Base-by-base conservation (phyloP, 2,113 vertebrate genomes). In the Thamnaconus septentrionalis region DNA sequence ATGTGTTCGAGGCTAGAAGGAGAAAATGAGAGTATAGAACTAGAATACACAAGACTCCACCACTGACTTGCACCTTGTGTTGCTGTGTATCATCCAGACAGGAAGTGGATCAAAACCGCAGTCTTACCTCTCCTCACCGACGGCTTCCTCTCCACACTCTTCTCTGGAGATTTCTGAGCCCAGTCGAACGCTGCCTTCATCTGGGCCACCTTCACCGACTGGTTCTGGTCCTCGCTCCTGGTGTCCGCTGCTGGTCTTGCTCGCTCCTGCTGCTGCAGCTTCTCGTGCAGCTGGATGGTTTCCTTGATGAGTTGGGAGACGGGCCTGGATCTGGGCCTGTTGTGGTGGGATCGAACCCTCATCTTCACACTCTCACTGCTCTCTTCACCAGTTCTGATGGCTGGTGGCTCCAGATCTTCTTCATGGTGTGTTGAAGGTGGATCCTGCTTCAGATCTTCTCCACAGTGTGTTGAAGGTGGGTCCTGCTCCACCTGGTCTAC, bases 151-250 rank as follows among this genome's bases (percentile, higher is more conserved):
- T 91, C 89, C 0, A 84, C 3, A 4, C 60, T 45, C 71, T 82
- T 92, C 41, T 91, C 91, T 0, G 81, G 71, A 42, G 87, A 83
- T 80, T 90, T 92, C 59, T 90, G 89, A 58, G 82, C 69, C 0
- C 62, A 55, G 69, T 93, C 92, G 49, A 93, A 93, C 3, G 92
- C 84, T 0, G 88, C 91, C 81, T 91, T 92, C 86, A 93, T 93
- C 80, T 90, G 86, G 6, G 92, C 89, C 63, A 92, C 91, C 67
- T 91, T 92, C 56, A 91, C 72, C 0, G 84, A 87, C 47, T 87
- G 89, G 44, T 72, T 73, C 53, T 83, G 78, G 63, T 92, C 92
- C 0, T 92, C 90, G 3, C 42, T 5, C 61, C 80, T 89, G 8
- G 18, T 31, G 18, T 76, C 55, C 53, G 90, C 91, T 7, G 61